Percentiles rank a stretch among this genome's conserved stretches.
Evolutionary conservation across 2,113 vertebrate genomes (phyloP).

Genomic region (Erinaceus europaeus): DNA sequence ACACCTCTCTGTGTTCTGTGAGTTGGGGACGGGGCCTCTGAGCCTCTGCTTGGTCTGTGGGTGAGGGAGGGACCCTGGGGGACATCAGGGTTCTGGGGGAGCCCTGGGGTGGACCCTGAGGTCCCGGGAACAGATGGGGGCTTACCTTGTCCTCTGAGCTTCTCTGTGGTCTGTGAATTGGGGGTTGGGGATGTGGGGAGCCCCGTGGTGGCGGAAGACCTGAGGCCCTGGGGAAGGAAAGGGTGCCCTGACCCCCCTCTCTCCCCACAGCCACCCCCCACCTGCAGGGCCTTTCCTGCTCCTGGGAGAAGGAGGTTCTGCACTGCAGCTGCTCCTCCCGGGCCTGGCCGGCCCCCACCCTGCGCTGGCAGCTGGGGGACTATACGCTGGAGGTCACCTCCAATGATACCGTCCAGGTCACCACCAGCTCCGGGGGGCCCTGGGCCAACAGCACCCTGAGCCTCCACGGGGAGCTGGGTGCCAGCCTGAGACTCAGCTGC

Average conservation of each 20-base stretch:
- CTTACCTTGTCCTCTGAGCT: no score
- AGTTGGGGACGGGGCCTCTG: background rate
- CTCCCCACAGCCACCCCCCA: background rate
- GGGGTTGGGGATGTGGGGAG: background rate
- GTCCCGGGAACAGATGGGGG: no score
- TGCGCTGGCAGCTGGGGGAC: conserved; percentile 20
- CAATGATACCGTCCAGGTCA: no score
- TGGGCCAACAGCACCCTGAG: conserved; percentile 55
- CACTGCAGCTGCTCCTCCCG: conserved; percentile 1
- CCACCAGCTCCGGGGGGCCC: rapidly evolving
- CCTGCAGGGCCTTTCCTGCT: conserved; percentile 41
- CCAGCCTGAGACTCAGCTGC: background rate
- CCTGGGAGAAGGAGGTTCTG: background rate
- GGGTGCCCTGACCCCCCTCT: background rate
- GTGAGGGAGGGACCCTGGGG: no score
- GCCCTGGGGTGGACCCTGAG: no score
- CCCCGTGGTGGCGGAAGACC: background rate
- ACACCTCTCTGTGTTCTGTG: conserved; percentile 27
- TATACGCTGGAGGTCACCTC: background rate
- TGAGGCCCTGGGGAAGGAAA: background rate
- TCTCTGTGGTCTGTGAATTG: conserved; percentile 40
- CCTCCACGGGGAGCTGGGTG: rapidly evolving
- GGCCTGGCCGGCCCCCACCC: background rate
- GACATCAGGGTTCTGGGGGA: no score
- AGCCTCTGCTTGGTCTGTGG: no score